Evolutionary conservation across 2,113 vertebrate genomes (phyloP).

Genomic region (Indicator maculatus): DNA sequence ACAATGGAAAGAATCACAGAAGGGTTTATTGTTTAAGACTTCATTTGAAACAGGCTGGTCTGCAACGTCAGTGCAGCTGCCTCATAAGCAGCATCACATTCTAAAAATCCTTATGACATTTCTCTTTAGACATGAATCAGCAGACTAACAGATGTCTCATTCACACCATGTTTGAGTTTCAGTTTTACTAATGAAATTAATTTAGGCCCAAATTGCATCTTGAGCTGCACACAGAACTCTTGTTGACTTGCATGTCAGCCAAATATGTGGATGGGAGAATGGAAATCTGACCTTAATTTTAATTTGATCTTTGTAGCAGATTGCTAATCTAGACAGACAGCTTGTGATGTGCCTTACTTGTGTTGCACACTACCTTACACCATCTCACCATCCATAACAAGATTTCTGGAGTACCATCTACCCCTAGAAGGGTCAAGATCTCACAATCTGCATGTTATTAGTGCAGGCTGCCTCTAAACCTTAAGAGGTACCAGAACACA

Average conservation of each 20-base stretch:
- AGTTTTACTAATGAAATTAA: slow-evolving; percentile 69
- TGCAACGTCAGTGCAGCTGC: slow-evolving; percentile 57
- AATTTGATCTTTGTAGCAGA: slow-evolving; percentile 39
- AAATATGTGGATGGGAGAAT: slow-evolving; percentile 30
- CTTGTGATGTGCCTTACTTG: slow-evolving; percentile 9
- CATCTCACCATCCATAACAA: neutral
- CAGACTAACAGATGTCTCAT: slow-evolving; percentile 71
- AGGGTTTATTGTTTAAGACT: slow-evolving; percentile 41
- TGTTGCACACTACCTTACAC: neutral
- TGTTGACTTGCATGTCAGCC: slow-evolving; percentile 41
- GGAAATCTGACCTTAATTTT: slow-evolving; percentile 55
- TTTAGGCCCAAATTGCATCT: slow-evolving; percentile 66
- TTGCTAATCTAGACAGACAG: slow-evolving; percentile 50
- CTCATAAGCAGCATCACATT: slow-evolving; percentile 21
- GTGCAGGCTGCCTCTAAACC: neutral
- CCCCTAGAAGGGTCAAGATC: neutral
- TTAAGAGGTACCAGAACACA: neutral
- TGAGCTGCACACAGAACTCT: slow-evolving; percentile 37
- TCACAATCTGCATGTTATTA: neutral
- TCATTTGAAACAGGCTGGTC: slow-evolving; percentile 45
- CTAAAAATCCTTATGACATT: slow-evolving; percentile 68
- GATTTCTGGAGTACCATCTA: neutral
- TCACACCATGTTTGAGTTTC: slow-evolving; percentile 71
- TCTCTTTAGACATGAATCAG: slow-evolving; percentile 67
- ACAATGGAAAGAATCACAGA: slow-evolving; percentile 18